These are phyloP conservation scores for Crenuchus spilurus DNA, from an alignment of 2,797 vertebrate genomes.

Conservation along the genomic window DNA sequence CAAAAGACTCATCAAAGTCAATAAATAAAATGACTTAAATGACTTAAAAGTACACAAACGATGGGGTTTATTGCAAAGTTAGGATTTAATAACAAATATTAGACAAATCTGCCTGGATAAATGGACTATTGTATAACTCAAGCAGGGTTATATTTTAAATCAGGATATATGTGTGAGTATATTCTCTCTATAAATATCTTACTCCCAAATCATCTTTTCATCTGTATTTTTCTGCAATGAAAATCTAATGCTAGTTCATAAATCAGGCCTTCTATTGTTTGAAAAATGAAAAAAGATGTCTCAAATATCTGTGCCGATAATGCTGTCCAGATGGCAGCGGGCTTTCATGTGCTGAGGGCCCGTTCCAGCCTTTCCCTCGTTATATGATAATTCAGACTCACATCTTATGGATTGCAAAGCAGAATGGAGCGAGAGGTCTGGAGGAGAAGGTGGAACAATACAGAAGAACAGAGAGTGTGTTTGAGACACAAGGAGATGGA, in stretches of 20 bases:
- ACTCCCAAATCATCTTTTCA: conserved; percentile 75
- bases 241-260: conserved; percentile 84
- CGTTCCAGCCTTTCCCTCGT: conserved; percentile 62
- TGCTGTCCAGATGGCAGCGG: conserved; percentile 79
- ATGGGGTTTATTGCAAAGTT: conserved; percentile 22
- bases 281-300: conserved; percentile 84
- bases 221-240: conserved; percentile 80
- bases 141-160: conserved; percentile 45
- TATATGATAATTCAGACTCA: conserved; percentile 69
- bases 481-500: conserved; percentile 6
- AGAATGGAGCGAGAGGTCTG: conserved; percentile 14
- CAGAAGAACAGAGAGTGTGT: conserved; percentile 7
- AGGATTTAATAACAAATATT: conserved; percentile 31
- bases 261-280: conserved; percentile 87
- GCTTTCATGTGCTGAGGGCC: conserved; percentile 78
- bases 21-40: conserved; percentile 18
- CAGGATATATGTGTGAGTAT: conserved; percentile 57
- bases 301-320: conserved; percentile 84
- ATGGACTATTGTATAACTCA: conserved; percentile 35
- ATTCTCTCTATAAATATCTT: conserved; percentile 69
- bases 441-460: conserved; percentile 20
- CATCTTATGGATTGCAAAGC: conserved; percentile 36
- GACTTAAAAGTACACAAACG: conserved; percentile 55
- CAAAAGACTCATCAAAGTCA: conserved; percentile 1
- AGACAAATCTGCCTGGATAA: conserved; percentile 14